A percentile compares a stretch with the other conserved stretches of the same genome.
Conservation (phyloP, 2,797 vertebrate species). For the Meda fulgida region DNA sequence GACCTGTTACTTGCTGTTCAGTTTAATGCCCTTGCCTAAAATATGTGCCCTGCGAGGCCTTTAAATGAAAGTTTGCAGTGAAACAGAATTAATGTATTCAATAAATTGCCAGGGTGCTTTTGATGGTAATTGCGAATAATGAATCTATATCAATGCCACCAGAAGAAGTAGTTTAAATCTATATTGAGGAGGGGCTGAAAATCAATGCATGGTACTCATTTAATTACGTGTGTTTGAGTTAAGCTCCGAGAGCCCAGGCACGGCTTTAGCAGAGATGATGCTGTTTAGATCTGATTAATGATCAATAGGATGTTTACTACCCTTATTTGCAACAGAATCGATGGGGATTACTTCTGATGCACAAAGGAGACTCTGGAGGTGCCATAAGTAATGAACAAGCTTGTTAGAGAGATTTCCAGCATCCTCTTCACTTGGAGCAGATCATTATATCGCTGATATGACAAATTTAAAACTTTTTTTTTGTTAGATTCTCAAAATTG, state of each 20-base stretch:
- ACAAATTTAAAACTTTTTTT: constrained; percentile 31
- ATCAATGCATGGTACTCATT: constrained; percentile 76
- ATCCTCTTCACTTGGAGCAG: constrained; percentile 61
- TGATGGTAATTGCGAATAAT: constrained; percentile 69
- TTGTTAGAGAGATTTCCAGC: constrained; percentile 48
- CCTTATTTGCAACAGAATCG: constrained; percentile 63
- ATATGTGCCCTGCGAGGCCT: constrained; percentile 38
- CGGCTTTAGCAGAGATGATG: constrained; percentile 62
- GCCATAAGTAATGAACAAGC: constrained; percentile 63
- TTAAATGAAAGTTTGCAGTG: constrained; percentile 45
- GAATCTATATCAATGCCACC: constrained; percentile 61
- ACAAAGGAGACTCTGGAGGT: constrained; percentile 58
- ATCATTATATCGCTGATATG: constrained; percentile 58
- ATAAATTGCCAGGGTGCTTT: constrained; percentile 60
- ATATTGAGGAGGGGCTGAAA: constrained; percentile 41
- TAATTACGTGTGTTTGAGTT: constrained; percentile 71
- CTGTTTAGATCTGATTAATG: constrained; percentile 71
- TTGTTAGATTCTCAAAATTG: not conserved
- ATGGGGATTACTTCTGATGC: constrained; percentile 53
- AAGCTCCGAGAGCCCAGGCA: constrained; percentile 70
- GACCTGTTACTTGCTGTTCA: constrained; percentile 11
- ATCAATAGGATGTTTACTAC: constrained; percentile 73
- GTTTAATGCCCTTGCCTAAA: constrained; percentile 30
- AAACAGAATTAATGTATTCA: constrained; percentile 55
- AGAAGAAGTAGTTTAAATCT: constrained; percentile 40